phyloP scores from a whole-genome alignment of 1,140 invertebrate species.

The Drosophila repleta region DNA sequence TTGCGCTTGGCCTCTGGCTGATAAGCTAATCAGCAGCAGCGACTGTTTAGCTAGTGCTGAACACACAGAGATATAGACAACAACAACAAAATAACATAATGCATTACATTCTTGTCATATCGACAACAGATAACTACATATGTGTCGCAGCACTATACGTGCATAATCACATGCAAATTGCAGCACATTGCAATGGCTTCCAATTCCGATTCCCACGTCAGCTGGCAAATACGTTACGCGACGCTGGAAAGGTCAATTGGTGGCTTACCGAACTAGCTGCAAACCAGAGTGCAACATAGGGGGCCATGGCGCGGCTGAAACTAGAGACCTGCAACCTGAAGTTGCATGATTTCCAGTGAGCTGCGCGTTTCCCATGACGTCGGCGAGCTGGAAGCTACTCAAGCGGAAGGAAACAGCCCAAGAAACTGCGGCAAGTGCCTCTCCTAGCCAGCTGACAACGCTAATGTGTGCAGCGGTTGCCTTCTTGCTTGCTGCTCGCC shows the following conservation, averaged over 20 bases:
- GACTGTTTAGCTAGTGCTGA: conserved; percentile 1
- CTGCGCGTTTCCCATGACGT: conserved; percentile 69
- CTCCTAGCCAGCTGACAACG: conserved; percentile 20
- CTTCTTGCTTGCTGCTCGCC: no score
- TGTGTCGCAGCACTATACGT: background rate
- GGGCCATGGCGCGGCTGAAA: no score
- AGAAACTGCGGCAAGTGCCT: conserved; percentile 28
- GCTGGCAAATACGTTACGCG: conserved; percentile 71
- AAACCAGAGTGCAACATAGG: background rate
- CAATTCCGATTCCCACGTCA: conserved; percentile 55
- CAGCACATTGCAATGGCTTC: conserved; percentile 42
- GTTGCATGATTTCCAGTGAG: conserved; percentile 29
- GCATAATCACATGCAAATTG: conserved; percentile 1
- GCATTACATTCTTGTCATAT: conserved; percentile 34
- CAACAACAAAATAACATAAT: conserved; percentile 6
- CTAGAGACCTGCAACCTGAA: conserved; percentile 11
- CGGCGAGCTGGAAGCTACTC: conserved; percentile 1
- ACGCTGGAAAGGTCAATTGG: conserved; percentile 52
- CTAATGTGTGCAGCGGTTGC: background rate
- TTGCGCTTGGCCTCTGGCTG: conserved; percentile 35
- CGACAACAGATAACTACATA: conserved; percentile 34
- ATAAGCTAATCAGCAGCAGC: conserved; percentile 30
- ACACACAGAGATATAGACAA: background rate
- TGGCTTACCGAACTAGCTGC: conserved; percentile 44
- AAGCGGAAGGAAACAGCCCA: conserved; percentile 36